Evolutionary conservation across 1,140 invertebrate species (phyloP), one percentile per base, ranked within the genome.

Genomic region (Spodoptera frugiperda): DNA sequence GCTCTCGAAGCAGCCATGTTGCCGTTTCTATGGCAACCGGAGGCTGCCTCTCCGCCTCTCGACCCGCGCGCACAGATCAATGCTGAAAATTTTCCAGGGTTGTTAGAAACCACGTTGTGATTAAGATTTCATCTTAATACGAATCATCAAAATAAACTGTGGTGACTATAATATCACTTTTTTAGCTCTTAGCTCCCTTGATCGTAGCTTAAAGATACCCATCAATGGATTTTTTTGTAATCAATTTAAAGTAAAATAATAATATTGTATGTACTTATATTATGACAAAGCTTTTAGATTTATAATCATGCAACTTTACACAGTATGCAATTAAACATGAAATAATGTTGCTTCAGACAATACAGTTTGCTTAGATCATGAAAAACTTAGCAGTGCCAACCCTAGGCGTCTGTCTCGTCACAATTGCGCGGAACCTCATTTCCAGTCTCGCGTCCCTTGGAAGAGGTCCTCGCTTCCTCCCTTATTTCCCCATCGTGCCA

Each of bases 371-470:
- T 44, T 57, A 61, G 14, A 15, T 72, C 5, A 48, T 33, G 17
- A 57, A 33, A 21, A 74, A 74, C 72, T 63, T 77, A 11, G 25
- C 14, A 74, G 74, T 81, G 86, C 25, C 78, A 91, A 75, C 90
- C 89, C 89, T 92, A 86, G 21, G 12, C 53, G 70, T 68, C 81
- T 67, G 85, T 82, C 84, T 84, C 68, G 78, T 39, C 75, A 80
- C 82, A 84, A 87, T 79, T 91, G 89, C 90, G 90, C 90, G 86
- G 75, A 88, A 78, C 79, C 87, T 91, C 90, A 89, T 86, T 91
- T 84, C 86, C 80, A 78, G 54, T 74, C 77, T 77, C 87, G 82
- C 87, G 83, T 86, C 78, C 82, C 84, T 80, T 67, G 67, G 59
- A 82, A 80, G 78, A 82, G 76, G 82, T 82, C 80, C 87, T 82